Evolutionary conservation across 1,140 invertebrate genomes (phyloP), one percentile per base, ranked within the genome.

Genomic region (Drosophila bocki): DNA sequence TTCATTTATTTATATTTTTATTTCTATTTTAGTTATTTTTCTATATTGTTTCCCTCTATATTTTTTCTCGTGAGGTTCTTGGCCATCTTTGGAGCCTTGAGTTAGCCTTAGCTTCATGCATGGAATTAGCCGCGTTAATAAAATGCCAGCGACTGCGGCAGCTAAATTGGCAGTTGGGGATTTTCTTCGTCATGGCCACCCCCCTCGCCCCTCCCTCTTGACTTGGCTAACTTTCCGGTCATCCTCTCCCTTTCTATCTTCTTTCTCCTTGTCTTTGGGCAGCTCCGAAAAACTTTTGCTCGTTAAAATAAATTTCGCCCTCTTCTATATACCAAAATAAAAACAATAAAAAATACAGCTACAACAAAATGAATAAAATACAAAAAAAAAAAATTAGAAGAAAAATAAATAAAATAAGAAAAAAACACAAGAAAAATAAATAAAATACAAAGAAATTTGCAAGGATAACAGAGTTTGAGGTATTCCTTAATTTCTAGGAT

Each of bases 71-170:
- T 29, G 26, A 29, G 6, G 5, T 29, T 8, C 37, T 39, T 4
- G n/a, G 8, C n/a, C 41, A 26, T 7, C 45, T 22, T 26, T 11
- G 0, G 1, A 33, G 32, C 32, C 9, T 37, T 15, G 22, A 8
- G 3, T 15, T 50, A 9, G 48, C 26, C 17, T 59, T 13, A 22
- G 60, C 47, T 33, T 60, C 69, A 58, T 70, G 62, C 71, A 72
- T 78, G 79, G 79, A 82, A 86, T 86, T 86, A 86, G 82, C 61
- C 64, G 67, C 83, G 82, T 86, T 87, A 86, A 86, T 86, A 82
- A 87, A 86, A 71, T 53, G 82, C 74, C 78, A 75, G 75, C 75
- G 75, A 85, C 69, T 82, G 79, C 70, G 79, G 70, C 70, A 72
- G 65, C 76, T 51, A 71, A 88, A 78, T 88, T 87, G 84, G 76